Percentiles rank a stretch among this genome's conserved stretches.
phyloP scores from a whole-genome alignment of 2,113 vertebrate species.

The Poeciliopsis prolifica region DNA sequence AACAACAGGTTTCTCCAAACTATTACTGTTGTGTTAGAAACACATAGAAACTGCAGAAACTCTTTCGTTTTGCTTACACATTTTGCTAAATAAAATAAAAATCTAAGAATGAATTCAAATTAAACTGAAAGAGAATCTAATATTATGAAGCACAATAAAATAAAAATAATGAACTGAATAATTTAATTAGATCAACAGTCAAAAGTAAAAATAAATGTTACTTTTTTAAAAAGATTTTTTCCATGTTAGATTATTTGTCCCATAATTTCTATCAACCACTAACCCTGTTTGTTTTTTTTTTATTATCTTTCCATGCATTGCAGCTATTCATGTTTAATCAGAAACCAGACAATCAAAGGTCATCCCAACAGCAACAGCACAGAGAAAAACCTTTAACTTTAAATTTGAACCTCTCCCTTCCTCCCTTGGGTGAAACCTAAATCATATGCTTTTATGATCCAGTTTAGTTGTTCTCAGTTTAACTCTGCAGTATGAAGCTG shows the following conservation, averaged over 20 bases:
- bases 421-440: neutral
- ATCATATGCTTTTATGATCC: neutral
- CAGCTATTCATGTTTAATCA: neutral
- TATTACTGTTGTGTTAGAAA: neutral
- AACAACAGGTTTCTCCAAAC: neutral
- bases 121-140: neutral
- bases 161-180: no score
- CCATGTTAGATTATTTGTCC: no score
- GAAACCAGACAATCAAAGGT: constrained; percentile 20
- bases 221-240: no score
- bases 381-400: neutral
- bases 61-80: neutral
- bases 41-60: neutral
- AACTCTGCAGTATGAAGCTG: neutral
- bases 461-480: neutral
- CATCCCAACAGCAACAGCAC: neutral
- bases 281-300: no score
- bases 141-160: neutral
- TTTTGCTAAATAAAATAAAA: neutral
- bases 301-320: neutral
- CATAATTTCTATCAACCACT: no score
- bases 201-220: no score
- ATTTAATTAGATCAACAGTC: no score
- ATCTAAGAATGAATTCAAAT: neutral
- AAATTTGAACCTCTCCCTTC: neutral